Evolutionary conservation across 2,888 invertebrate genomes (phyloP), one percentile per base, ranked within the genome.

Genomic region (Deilephila porcellus): DNA sequence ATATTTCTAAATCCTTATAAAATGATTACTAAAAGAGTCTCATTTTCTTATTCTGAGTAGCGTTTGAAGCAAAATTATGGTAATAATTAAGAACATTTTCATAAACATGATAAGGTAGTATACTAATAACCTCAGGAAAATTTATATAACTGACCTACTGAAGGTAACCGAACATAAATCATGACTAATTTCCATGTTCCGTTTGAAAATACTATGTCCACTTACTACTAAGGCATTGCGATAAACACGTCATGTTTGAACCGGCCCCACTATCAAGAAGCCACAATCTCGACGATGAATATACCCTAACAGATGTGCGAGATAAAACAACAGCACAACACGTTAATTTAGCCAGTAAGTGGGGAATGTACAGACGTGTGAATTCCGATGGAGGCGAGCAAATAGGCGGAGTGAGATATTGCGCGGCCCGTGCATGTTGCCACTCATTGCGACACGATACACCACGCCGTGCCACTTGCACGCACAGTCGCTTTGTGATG

Each of bases 401-500:
- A 72, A 72, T 14, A 59, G 64, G 37, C 25, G 20, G 67, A 67
- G 64, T 73, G 67, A 67, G 72, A 73, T 73, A 73, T 73, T 73
- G 64, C 64, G 37, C 20, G 59, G 72, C 14, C 20, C 32, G 72
- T 67, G 72, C 59, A 73, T 56, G 67, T 73, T 56, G 72, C 64
- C 64, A 45, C 37, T 59, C 53, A 45, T 59, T 67, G 72, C 72
- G 59, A 59, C 59, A 45, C 29, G 72, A 56, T 59, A 53, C 63
- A 52, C 7, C 60, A 52, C 32, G 25, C 14, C 71, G 17, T 17
- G 53, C 29, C 20, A 34, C 11, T 29, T 19, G 25, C 62, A 29
- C 14, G 5, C n/a, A 56, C n/a, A 56, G 56, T n/a, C 19, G 6
- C 4, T 56, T 17, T 17, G n/a, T 14, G n/a, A 56, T 56, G n/a